Evolutionary conservation across 2,888 invertebrate genomes (phyloP).

Genomic region (Altica lythri): DNA sequence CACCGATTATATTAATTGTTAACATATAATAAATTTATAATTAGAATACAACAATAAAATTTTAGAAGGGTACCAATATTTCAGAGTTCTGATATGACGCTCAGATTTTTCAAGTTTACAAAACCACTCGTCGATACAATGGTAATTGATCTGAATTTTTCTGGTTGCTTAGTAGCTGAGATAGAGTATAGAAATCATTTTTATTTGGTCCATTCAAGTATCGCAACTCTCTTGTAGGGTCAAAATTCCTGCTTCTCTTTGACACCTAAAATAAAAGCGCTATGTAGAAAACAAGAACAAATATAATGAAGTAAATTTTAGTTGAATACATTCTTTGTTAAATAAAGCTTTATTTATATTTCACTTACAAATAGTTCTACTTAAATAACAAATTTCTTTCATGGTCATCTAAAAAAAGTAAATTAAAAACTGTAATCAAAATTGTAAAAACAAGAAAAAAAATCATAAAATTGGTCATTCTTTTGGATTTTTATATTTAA

Average conservation of each 20-base stretch:
- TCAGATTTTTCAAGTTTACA: conserved; percentile 55
- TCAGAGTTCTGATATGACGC: conserved; percentile 31
- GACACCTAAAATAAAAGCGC: conserved; percentile 59
- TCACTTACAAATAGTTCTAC: no score
- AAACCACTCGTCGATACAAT: conserved; percentile 65
- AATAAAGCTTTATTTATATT: no score
- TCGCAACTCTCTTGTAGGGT: conserved; percentile 54
- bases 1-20: conserved; percentile 27
- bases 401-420: no score
- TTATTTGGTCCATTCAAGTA: conserved; percentile 56
- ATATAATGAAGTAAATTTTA: no score
- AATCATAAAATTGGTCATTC: no score
- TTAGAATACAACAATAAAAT: conserved; percentile 18
- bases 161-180: conserved; percentile 61
- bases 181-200: conserved; percentile 65
- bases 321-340: no score
- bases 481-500: no score
- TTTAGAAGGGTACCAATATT: conserved; percentile 15
- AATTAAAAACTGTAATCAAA: no score
- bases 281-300: no score
- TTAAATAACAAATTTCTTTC: no score
- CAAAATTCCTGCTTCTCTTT: conserved; percentile 58
- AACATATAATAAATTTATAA: conserved; percentile 14
- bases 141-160: conserved; percentile 62
- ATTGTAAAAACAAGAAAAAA: no score